These are phyloP conservation scores for Clarias laeviceps DNA, from an alignment of 2,797 vertebrate genomes.

Conservation along the genomic window DNA sequence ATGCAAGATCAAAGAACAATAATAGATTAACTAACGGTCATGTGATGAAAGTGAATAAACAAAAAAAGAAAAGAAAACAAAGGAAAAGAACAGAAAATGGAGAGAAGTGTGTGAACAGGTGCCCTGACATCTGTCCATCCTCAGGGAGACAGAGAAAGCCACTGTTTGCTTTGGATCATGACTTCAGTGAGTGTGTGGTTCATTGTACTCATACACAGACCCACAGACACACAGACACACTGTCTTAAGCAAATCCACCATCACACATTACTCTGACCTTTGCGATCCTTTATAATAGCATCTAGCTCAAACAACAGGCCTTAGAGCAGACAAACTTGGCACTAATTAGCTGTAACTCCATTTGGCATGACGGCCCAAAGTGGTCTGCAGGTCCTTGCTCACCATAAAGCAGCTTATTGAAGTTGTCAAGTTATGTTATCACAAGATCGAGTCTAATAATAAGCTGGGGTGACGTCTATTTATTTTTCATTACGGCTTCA, in stretches of 20 bases:
- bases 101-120: conserved; percentile 31
- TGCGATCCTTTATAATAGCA: conserved; percentile 32
- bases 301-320: conserved; percentile 32
- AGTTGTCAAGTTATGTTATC: conserved; percentile 47
- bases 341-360: conserved; percentile 42
- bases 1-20: neutral
- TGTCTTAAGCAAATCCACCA: conserved; percentile 29
- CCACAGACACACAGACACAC: conserved; percentile 13
- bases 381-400: conserved; percentile 33
- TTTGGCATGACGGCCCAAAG: conserved; percentile 22
- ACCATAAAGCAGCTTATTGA: conserved; percentile 40
- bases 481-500: conserved; percentile 42
- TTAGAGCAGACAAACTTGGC: conserved; percentile 28
- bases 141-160: conserved; percentile 44
- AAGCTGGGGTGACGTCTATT: conserved; percentile 32
- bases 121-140: conserved; percentile 25
- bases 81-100: neutral
- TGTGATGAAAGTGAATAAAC: neutral
- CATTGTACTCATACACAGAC: conserved; percentile 36
- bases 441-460: conserved; percentile 46
- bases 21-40: conserved; percentile 7
- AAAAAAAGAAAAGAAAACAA: conserved; percentile 5
- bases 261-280: conserved; percentile 34
- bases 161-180: conserved; percentile 54
- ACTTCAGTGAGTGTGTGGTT: conserved; percentile 41